Conservation (phyloP, 2,113 vertebrate genomes). For the Kobus ellipsiprymnus region DNA sequence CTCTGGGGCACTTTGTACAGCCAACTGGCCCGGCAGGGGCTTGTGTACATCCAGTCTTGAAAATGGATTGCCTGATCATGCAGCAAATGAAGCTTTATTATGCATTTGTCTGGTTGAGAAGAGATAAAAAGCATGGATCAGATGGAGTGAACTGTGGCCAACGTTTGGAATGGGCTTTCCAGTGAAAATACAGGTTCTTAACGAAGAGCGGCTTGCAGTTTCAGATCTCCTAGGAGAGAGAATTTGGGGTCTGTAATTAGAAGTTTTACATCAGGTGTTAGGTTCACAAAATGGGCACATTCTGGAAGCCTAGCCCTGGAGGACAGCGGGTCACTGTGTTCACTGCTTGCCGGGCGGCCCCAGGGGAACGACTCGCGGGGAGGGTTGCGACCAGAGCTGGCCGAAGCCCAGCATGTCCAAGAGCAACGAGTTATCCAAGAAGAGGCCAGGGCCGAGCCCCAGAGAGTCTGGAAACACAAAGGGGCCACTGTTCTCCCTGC, state of each 20-base stretch:
- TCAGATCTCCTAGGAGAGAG: slow-evolving; percentile 46
- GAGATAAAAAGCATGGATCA: slow-evolving; percentile 50
- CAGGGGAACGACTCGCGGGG: not conserved
- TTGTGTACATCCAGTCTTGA: not conserved
- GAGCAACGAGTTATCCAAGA: slow-evolving; percentile 68
- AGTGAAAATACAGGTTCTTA: slow-evolving; percentile 51
- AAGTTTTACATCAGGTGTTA: slow-evolving; percentile 61
- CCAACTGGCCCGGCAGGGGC: not conserved
- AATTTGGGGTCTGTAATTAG: slow-evolving; percentile 54
- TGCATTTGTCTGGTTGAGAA: slow-evolving; percentile 25
- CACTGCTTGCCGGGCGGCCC: not conserved
- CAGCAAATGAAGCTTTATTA: slow-evolving; percentile 37
- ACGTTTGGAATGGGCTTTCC: slow-evolving; percentile 34
- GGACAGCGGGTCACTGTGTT: slow-evolving; percentile 36
- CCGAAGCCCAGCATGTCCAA: slow-evolving; percentile 55
- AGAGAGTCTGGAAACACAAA: slow-evolving; percentile 69
- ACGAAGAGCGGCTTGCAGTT: slow-evolving; percentile 17
- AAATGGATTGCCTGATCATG: slow-evolving; percentile 32
- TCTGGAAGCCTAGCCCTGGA: slow-evolving; percentile 23
- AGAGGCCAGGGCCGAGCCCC: slow-evolving; percentile 50
- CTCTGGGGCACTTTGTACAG: not conserved
- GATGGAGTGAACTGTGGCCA: slow-evolving; percentile 47
- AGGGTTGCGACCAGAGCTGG: slow-evolving; percentile 53
- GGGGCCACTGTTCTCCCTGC: slow-evolving; percentile 63
- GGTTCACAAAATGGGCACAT: slow-evolving; percentile 36